These are phyloP conservation scores for Progne subis DNA, from an alignment of 2,113 vertebrate genomes.

Conservation along the genomic window DNA sequence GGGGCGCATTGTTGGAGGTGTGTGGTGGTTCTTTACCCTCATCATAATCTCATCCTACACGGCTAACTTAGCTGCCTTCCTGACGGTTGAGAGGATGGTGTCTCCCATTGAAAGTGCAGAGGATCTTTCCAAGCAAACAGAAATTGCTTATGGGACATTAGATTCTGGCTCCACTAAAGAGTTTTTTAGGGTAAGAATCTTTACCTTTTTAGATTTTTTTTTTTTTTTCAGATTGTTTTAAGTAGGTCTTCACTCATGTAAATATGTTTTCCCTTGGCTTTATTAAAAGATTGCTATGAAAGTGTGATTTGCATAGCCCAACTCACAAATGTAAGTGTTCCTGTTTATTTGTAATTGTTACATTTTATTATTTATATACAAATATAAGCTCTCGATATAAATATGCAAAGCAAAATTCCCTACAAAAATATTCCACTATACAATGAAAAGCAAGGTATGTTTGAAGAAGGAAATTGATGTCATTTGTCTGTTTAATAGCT, in stretches of 20 bases:
- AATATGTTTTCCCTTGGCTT: background rate
- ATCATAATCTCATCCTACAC: conserved; percentile 99
- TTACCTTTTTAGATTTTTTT: conserved; percentile 8
- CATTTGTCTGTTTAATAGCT: background rate
- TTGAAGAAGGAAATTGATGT: background rate
- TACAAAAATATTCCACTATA: background rate
- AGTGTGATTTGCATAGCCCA: background rate
- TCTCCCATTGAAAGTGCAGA: conserved; percentile 99
- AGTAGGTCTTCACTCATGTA: background rate
- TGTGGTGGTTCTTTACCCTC: conserved; percentile 99
- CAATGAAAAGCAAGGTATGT: background rate
- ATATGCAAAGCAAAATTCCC: background rate
- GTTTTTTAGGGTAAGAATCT: conserved; percentile 94
- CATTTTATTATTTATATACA: background rate
- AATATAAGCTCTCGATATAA: background rate
- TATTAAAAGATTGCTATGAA: background rate
- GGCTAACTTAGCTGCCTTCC: conserved; percentile 99
- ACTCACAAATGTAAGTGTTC: background rate
- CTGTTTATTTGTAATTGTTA: background rate
- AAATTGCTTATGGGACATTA: conserved; percentile 97
- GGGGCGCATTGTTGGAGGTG: conserved; percentile 97
- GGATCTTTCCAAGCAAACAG: conserved; percentile 96
- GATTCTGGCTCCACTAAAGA: conserved; percentile 99
- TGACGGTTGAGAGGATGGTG: conserved; percentile 99
- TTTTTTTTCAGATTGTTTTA: background rate